phyloP scores from a whole-genome alignment of 2,888 invertebrate genomes.

The Macaria notata region DNA sequence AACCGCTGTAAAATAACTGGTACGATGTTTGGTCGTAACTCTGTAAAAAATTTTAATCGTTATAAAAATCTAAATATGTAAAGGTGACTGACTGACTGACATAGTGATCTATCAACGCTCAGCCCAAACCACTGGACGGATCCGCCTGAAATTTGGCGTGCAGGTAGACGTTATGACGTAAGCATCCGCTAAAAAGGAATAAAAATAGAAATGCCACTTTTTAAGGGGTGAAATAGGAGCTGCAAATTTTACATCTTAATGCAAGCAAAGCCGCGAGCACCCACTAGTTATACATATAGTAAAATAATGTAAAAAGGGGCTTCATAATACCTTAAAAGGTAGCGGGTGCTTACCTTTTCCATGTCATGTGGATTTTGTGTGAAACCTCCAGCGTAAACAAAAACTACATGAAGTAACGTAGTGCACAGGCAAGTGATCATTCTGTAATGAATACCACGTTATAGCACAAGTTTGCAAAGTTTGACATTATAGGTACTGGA shows the following conservation, averaged over 20 bases:
- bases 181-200: not conserved
- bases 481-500: not conserved
- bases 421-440: not conserved
- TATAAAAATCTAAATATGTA: not conserved
- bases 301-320: not conserved
- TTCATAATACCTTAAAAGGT: not conserved
- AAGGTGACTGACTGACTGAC: not conserved
- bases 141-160: too few relatives aligned
- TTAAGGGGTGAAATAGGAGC: too few relatives aligned
- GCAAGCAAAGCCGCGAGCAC: too few relatives aligned
- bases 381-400: not conserved
- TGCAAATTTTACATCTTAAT: too few relatives aligned
- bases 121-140: too few relatives aligned
- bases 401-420: not conserved
- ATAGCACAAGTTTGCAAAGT: not conserved
- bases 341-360: conserved; percentile 1
- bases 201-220: not conserved
- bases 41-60: not conserved
- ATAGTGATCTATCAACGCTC: too few relatives aligned
- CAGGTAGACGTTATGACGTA: too few relatives aligned
- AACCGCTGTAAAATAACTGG: not conserved
- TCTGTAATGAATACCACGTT: not conserved
- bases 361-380: not conserved
- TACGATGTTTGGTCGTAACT: not conserved
- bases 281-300: not conserved